Base-by-base conservation (phyloP, 2,113 vertebrate species). In the Silurus glanis region DNA sequence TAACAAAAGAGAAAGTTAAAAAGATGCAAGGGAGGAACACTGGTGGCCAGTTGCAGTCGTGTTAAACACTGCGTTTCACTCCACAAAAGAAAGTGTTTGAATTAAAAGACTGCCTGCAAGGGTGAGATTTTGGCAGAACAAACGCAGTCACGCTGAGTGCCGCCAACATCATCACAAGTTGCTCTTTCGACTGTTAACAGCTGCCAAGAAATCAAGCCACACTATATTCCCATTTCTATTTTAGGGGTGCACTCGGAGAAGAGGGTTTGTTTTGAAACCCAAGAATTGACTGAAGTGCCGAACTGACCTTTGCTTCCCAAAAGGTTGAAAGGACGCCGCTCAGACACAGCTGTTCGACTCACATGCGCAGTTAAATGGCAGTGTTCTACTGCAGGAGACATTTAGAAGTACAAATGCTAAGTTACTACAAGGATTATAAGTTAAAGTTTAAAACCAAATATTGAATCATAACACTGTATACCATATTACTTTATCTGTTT, bases 241-340 rank as follows among this genome's bases (percentile, higher is more conserved):
- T 89, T 86, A 49, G 71, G 53, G 87, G 64, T 19, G 75, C 56
- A 58, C 23, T 75, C 83, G 49, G 71, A 78, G 86, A 74, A 80
- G 45, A 80, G 78, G 64, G 90, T 91, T 94, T 94, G 94, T 94
- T 95, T 95, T 93, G 93, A 93, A 94, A 95, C 90, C 88, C 72
- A 86, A 92, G 90, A 79, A 55, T 25, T 49, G 87, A 90, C 84
- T 49, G 66, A 85, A 90, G 79, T 82, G 86, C 88, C 45, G 87
- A 59, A 89, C 67, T 93, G 92, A 94, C 93, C 93, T 95, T 94
- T 94, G 83, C 83, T 64, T 85, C 82, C 59, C 83, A 72, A 86
- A 85, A 82, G 90, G 90, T 89, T 85, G 64, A 93, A 90, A 91
- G 86, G 91, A 89, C 90, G 84, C 79, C 25, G 79, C n/a, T 79